Conservation (phyloP, 2,888 invertebrate species). For the Lysandra coridon region DNA sequence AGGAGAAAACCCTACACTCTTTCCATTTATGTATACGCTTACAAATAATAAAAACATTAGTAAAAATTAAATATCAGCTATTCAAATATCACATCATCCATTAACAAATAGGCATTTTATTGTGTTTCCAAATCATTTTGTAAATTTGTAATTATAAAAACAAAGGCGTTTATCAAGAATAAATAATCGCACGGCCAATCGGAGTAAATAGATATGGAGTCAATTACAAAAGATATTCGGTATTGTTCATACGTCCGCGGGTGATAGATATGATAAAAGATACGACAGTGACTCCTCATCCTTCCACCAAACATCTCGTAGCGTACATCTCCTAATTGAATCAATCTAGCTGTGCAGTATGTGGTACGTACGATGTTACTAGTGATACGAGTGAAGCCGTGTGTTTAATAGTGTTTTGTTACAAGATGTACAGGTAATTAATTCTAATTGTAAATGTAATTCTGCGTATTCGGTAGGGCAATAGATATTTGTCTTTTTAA, state of each 20-base stretch:
- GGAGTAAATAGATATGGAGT: slow-evolving; percentile 62
- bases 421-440: slow-evolving; percentile 44
- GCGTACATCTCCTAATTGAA: slow-evolving; percentile 57
- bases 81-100: not conserved
- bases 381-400: slow-evolving; percentile 32
- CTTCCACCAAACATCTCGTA: slow-evolving; percentile 56
- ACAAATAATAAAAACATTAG: not conserved
- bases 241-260: slow-evolving; percentile 53
- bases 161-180: slow-evolving; percentile 51
- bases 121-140: slow-evolving; percentile 13
- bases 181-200: slow-evolving; percentile 67
- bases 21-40: not conserved
- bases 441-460: not conserved
- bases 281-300: slow-evolving; percentile 71
- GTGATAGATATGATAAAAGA: slow-evolving; percentile 69
- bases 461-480: not conserved
- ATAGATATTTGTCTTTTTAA: too few species aligned
- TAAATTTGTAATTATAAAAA: slow-evolving; percentile 44
- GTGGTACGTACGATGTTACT: slow-evolving; percentile 36
- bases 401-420: not conserved
- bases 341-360: slow-evolving; percentile 61
- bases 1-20: not conserved
- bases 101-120: slow-evolving; percentile 19
- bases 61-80: not conserved
- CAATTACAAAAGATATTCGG: slow-evolving; percentile 54